These are phyloP conservation scores for Amaurobius ferox DNA, from an alignment of 2,888 invertebrate species.

Conservation along the genomic window DNA sequence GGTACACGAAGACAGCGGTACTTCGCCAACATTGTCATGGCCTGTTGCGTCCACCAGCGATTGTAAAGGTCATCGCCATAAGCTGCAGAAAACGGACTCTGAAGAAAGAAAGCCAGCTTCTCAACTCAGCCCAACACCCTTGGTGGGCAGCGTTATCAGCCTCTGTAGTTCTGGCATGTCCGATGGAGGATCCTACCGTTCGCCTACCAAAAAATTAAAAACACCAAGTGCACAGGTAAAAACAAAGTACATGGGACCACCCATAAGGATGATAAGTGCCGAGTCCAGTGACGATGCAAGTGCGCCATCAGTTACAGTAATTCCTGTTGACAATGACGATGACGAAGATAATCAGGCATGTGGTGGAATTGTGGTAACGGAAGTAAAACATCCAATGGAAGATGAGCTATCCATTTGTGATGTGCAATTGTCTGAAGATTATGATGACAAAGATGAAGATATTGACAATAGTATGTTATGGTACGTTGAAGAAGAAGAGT, in stretches of 20 bases:
- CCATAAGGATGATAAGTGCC: conserved; percentile 62
- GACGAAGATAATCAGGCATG: conserved; percentile 23
- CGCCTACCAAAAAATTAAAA: conserved; percentile 24
- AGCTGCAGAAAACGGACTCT: conserved; percentile 10
- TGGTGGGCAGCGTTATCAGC: conserved; percentile 67
- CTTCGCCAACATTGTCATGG: conserved; percentile 60
- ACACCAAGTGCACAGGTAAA: neutral
- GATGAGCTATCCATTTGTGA: conserved; percentile 49
- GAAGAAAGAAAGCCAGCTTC: conserved; percentile 34
- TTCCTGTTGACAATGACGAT: conserved; percentile 34
- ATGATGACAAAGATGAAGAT: neutral
- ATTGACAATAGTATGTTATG: conserved; percentile 29
- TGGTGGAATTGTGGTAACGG: conserved; percentile 25
- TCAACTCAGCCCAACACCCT: conserved; percentile 52
- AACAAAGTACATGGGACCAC: conserved; percentile 33
- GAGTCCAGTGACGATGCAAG: conserved; percentile 62
- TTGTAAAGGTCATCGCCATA: conserved; percentile 27
- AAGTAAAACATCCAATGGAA: conserved; percentile 11
- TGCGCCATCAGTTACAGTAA: conserved; percentile 49
- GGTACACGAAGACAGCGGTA: conserved; percentile 26
- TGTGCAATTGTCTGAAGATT: conserved; percentile 35
- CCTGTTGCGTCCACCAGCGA: conserved; percentile 45
- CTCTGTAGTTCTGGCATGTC: conserved; percentile 51
- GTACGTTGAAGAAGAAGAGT: conserved; percentile 73
- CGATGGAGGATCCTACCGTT: conserved; percentile 37